phyloP scores from a whole-genome alignment of 1,140 invertebrate species.

The Tetramorium simillimum region DNA sequence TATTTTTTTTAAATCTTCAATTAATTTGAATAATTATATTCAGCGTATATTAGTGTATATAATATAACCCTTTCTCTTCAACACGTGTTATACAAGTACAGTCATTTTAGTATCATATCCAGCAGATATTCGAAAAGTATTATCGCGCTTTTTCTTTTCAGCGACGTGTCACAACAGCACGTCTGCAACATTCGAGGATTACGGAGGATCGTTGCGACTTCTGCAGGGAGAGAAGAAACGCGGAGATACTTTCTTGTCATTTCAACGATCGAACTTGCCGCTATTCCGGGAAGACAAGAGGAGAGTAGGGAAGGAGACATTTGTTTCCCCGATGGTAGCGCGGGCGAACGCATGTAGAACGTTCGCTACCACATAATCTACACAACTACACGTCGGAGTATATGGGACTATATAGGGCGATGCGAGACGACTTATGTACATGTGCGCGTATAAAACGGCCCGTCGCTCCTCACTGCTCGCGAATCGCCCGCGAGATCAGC shows the following conservation, averaged over 20 bases:
- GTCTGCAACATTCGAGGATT: slow-evolving; percentile 2
- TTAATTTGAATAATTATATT: too few species aligned
- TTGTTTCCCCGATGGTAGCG: slow-evolving; percentile 6
- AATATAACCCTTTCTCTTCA: background rate
- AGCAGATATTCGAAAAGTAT: background rate
- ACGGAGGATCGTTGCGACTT: slow-evolving; percentile 3
- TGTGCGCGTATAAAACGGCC: background rate
- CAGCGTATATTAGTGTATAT: too few species aligned
- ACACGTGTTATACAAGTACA: background rate
- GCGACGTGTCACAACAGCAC: background rate
- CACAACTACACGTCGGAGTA: background rate
- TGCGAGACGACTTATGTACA: background rate
- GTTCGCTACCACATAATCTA: background rate
- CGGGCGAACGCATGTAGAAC: background rate
- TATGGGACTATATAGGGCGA: background rate
- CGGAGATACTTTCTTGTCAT: slow-evolving; percentile 2
- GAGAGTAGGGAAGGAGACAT: slow-evolving; percentile 12
- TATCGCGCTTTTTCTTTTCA: background rate
- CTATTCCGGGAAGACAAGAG: background rate
- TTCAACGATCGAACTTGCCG: slow-evolving; percentile 42
- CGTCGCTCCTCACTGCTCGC: slow-evolving; percentile 52
- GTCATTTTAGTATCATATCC: background rate
- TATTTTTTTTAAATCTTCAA: too few species aligned
- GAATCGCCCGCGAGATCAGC: slow-evolving; percentile 72
- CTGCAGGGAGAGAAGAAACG: background rate